Evolutionary conservation across 2,797 vertebrate genomes (phyloP).

Genomic region (Potorous gilbertii): DNA sequence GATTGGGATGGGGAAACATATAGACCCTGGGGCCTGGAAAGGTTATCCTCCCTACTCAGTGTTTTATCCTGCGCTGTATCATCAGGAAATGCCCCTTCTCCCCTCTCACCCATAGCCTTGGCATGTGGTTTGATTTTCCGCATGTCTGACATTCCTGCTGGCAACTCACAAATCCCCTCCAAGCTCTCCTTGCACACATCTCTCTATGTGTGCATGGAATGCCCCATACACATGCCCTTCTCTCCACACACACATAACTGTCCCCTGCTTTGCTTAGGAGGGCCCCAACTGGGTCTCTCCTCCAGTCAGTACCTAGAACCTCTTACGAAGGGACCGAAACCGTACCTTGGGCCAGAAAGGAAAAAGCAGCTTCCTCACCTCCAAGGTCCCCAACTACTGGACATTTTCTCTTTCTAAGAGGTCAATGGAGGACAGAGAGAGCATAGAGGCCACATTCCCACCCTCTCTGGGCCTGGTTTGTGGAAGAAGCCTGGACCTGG

Average conservation of each 20-base stretch:
- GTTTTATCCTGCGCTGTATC: background rate
- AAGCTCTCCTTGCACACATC: background rate
- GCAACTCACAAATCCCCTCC: constrained; percentile 16
- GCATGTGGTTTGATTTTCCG: constrained; percentile 42
- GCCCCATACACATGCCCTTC: background rate
- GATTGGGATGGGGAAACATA: background rate
- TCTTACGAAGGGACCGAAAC: too few relatives aligned
- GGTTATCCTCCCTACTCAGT: background rate
- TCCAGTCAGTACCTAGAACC: too few relatives aligned
- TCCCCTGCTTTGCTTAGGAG: too few relatives aligned
- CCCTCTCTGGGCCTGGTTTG: background rate
- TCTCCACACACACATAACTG: background rate
- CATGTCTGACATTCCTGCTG: constrained; percentile 66
- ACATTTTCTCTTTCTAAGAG: background rate
- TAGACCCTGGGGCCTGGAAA: background rate
- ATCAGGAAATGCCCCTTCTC: background rate
- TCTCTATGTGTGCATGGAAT: background rate
- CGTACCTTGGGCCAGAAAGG: background rate
- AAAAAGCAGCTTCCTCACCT: background rate
- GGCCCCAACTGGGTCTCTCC: too few relatives aligned
- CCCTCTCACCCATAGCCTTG: background rate
- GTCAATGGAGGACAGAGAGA: background rate
- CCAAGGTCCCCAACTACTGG: background rate
- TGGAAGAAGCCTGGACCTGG: background rate
- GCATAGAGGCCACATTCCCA: background rate